These are phyloP conservation scores for Carcina quercana DNA, from an alignment of 2,888 invertebrate genomes.

Conservation along the genomic window DNA sequence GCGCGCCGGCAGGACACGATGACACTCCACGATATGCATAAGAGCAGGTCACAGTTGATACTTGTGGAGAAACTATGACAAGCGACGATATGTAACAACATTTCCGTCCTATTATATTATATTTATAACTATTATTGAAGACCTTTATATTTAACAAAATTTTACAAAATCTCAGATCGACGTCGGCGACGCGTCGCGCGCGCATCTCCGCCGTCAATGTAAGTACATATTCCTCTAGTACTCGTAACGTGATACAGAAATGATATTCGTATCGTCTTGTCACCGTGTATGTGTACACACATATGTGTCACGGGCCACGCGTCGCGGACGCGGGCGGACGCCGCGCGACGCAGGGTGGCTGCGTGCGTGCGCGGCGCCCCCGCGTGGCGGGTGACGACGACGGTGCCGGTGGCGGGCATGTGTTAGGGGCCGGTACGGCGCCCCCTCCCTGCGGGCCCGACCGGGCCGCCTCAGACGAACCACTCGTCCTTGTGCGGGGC, in stretches of 20 bases:
- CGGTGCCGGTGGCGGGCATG: too few relatives aligned
- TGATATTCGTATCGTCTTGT: slow-evolving; percentile 3
- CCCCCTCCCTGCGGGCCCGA: slow-evolving; percentile 40
- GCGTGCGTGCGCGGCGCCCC: slow-evolving; percentile 8
- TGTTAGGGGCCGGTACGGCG: slow-evolving; percentile 15
- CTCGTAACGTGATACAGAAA: slow-evolving; percentile 6
- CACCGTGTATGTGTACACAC: too few relatives aligned
- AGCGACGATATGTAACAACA: slow-evolving; percentile 5
- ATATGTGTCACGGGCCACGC: too few relatives aligned
- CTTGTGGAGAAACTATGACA: slow-evolving; percentile 9
- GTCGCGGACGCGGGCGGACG: too few relatives aligned
- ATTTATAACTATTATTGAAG: slow-evolving; percentile 13
- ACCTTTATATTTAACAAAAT: slow-evolving; percentile 11
- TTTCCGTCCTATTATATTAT: slow-evolving; percentile 4
- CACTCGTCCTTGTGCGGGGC: slow-evolving; percentile 93
- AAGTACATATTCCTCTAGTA: slow-evolving; percentile 11
- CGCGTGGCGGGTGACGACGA: slow-evolving; percentile 5
- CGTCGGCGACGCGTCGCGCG: slow-evolving; percentile 7
- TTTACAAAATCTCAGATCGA: slow-evolving; percentile 7
- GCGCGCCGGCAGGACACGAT: slow-evolving; percentile 1
- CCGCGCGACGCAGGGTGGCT: neutral
- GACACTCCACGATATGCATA: slow-evolving; percentile 13
- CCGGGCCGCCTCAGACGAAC: slow-evolving; percentile 80
- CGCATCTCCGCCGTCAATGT: too few relatives aligned
- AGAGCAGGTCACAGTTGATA: slow-evolving; percentile 13